Percentiles rank a stretch among this genome's conserved stretches.
These are phyloP conservation scores for Lucinisca nassula DNA, from an alignment of 2,888 invertebrate species.

Conservation along the genomic window DNA sequence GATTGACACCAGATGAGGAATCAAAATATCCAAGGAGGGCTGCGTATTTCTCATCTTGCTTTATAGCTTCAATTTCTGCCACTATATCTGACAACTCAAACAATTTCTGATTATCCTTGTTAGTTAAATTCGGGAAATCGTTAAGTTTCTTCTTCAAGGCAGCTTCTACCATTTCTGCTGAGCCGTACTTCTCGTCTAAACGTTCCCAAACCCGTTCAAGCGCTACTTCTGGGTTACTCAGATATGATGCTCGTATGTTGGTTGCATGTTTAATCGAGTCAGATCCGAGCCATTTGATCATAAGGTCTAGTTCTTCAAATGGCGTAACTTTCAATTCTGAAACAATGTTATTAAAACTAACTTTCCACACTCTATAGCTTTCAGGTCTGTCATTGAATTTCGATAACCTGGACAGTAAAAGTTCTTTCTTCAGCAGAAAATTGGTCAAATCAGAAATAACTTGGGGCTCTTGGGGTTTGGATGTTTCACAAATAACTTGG, in stretches of 20 bases:
- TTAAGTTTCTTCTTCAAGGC: conserved; percentile 10
- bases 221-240: conserved; percentile 11
- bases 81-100: conserved; percentile 40
- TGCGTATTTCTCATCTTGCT: conserved; percentile 11
- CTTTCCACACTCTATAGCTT: conserved; percentile 52
- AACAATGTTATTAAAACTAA: conserved; percentile 44
- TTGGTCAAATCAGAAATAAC: conserved; percentile 28
- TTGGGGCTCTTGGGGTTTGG: too few species aligned
- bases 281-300: conserved; percentile 50
- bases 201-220: conserved; percentile 31
- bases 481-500: too few species aligned
- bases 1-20: conserved; percentile 16
- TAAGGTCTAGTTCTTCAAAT: conserved; percentile 39
- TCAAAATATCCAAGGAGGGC: conserved; percentile 30
- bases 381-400: conserved; percentile 60
- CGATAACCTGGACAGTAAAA: conserved; percentile 44
- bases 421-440: conserved; percentile 50
- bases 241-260: conserved; percentile 31
- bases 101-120: too few species aligned
- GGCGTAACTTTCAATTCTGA: conserved; percentile 36
- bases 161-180: conserved; percentile 29
- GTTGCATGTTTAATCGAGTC: conserved; percentile 37
- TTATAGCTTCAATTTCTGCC: conserved; percentile 18
- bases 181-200: conserved; percentile 45
- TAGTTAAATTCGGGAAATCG: conserved; percentile 14